A percentile compares a stretch with the other conserved stretches of the same genome.
Evolutionary conservation across 2,113 vertebrate genomes (phyloP).

Genomic region (Hydrochoerus hydrochaeris): DNA sequence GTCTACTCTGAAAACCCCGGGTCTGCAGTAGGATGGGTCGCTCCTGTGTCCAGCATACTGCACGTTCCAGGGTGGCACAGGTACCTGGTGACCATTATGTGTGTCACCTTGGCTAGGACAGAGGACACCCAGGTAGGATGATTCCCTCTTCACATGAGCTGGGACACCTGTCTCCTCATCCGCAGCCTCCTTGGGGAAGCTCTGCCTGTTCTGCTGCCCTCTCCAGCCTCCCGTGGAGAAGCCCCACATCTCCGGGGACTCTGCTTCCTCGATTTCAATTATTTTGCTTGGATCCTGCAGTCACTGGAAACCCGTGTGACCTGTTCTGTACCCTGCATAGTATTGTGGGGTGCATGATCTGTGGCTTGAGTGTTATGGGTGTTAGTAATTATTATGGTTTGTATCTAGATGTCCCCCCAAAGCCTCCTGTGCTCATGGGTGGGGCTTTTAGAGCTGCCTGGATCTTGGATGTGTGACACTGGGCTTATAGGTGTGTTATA

Average conservation of each 20-base stretch:
- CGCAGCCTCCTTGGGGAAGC: not conserved
- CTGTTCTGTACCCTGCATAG: not conserved
- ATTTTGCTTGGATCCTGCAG: not conserved
- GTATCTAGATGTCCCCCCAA: not conserved
- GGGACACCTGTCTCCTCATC: not conserved
- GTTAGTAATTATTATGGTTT: not conserved
- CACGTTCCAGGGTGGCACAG: accelerated
- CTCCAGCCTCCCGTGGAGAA: not conserved
- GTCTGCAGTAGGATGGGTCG: accelerated
- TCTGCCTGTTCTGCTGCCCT: not conserved
- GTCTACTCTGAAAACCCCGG: accelerated
- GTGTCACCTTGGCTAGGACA: not conserved
- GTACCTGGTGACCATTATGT: accelerated
- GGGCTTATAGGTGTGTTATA: not conserved
- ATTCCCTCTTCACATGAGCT: accelerated
- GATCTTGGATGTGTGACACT: not conserved
- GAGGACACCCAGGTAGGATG: accelerated
- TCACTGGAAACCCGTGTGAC: not conserved
- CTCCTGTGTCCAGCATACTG: accelerated
- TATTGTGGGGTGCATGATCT: not conserved
- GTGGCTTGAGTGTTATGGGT: not conserved
- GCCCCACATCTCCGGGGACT: not conserved
- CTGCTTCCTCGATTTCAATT: not conserved
- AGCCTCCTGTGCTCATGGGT: not conserved
- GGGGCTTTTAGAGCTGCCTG: not conserved